Conservation (phyloP, 2,888 invertebrate species). For the Cetonia aurata region DNA sequence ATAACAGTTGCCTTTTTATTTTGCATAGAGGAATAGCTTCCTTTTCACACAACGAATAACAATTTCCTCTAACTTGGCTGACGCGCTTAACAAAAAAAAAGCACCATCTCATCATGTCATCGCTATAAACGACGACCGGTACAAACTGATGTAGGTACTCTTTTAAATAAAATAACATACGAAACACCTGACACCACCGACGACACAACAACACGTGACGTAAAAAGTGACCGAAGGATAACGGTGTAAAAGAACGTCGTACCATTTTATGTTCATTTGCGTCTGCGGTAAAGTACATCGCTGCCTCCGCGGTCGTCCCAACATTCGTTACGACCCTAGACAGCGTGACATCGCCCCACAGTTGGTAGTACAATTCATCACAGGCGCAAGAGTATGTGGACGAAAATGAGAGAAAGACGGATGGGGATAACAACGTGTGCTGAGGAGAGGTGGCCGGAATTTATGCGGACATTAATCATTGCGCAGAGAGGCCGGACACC, state of each 20-base stretch:
- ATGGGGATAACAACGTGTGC: background rate
- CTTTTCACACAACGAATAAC: too few species aligned
- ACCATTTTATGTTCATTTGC: background rate
- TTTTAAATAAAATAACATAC: too few species aligned
- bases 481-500: conserved; percentile 10
- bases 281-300: background rate
- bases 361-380: background rate
- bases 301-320: too few species aligned
- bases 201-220: background rate
- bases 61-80: too few species aligned
- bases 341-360: background rate
- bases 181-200: conserved; percentile 1
- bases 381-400: background rate
- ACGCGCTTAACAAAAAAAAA: too few species aligned
- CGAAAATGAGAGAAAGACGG: background rate
- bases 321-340: background rate
- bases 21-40: too few species aligned
- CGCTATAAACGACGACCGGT: too few species aligned
- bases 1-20: too few species aligned
- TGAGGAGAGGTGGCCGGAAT: background rate
- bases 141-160: too few species aligned
- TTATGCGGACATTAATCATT: conserved; percentile 15
- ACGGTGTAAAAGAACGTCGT: background rate
- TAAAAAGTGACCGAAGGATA: background rate
- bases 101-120: too few species aligned